Evolutionary conservation across 2,888 invertebrate species (phyloP), one percentile per base, ranked within the genome.

Genomic region (Ctena decussata): DNA sequence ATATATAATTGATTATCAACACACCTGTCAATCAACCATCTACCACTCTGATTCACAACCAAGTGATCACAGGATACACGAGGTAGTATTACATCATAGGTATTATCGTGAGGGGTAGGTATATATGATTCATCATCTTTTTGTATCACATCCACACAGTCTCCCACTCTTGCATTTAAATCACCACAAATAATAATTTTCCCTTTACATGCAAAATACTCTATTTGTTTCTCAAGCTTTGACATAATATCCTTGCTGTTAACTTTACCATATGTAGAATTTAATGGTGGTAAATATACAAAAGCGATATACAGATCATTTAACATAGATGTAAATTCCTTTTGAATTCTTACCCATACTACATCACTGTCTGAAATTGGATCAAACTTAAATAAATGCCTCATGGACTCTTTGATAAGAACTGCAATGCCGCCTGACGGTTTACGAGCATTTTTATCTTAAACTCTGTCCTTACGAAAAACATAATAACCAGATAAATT

Each of bases 1-100:
- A 53, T 53, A 53, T 53, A 53, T n/a, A 53, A 53, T n/a, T 53
- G 53, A n/a, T 53, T 53, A n/a, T 53, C 53, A 24, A 53, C 53
- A 53, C 11, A 11, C 21, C 11, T 53, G 6, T 53, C 53, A 53
- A 53, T 53, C 5, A 15, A 53, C 11, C 53, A 53, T 24, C 53
- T 53, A 53, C 53, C 53, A 53, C 53, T 53, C n/a, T 53, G 53
- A n/a, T n/a, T n/a, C n/a, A n/a, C n/a, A n/a, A n/a, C n/a, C n/a
- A n/a, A n/a, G n/a, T n/a, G n/a, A 53, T 53, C 53, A 53, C 53
- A 53, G 21, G 53, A 53, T n/a, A 53, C 53, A 53, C 53, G 53
- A 12, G 53, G 53, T 24, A 53, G 24, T 12, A 53, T 53, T 5
- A 15, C 21, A 21, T 53, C 53, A 53, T 12, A 53, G 6, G 53